These are phyloP conservation scores for Tetrapedia diversipes DNA, from an alignment of 2,888 invertebrate genomes.

Conservation along the genomic window DNA sequence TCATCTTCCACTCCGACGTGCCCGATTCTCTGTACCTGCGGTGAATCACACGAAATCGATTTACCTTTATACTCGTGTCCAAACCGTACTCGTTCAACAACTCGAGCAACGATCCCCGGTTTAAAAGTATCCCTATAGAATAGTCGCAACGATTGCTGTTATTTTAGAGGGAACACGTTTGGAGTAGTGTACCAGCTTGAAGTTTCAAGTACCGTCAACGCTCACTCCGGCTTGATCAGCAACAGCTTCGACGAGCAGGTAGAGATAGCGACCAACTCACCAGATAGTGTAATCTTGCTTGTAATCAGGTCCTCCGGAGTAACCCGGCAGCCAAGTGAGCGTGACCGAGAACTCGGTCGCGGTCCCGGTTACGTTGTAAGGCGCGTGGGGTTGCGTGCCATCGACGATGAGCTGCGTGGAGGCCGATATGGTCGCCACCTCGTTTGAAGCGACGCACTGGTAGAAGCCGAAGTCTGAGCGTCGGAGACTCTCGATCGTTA, in stretches of 20 bases:
- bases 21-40: constrained; percentile 92
- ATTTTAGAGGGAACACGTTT: too few relatives aligned
- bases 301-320: constrained; percentile 97
- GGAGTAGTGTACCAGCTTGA: too few relatives aligned
- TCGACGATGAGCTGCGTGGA: constrained; percentile 95
- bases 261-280: constrained; percentile 81
- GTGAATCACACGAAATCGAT: background rate
- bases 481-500: constrained; percentile 94
- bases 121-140: too few relatives aligned
- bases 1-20: constrained; percentile 95
- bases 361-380: constrained; percentile 96
- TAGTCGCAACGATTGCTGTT: too few relatives aligned
- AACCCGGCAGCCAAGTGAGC: constrained; percentile 96
- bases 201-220: background rate
- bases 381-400: constrained; percentile 98
- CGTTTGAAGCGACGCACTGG: constrained; percentile 97
- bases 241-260: background rate
- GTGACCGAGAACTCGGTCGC: constrained; percentile 96
- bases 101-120: too few relatives aligned
- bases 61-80: too few relatives aligned
- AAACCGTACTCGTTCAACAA: too few relatives aligned
- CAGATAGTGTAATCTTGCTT: constrained; percentile 98
- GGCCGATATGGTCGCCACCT: constrained; percentile 97
- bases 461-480: constrained; percentile 97
- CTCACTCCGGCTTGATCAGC: background rate